phyloP scores from a whole-genome alignment of 30 jellyfish, hydroid and myxozoan genomes.

The Turritopsis dohrnii region DNA sequence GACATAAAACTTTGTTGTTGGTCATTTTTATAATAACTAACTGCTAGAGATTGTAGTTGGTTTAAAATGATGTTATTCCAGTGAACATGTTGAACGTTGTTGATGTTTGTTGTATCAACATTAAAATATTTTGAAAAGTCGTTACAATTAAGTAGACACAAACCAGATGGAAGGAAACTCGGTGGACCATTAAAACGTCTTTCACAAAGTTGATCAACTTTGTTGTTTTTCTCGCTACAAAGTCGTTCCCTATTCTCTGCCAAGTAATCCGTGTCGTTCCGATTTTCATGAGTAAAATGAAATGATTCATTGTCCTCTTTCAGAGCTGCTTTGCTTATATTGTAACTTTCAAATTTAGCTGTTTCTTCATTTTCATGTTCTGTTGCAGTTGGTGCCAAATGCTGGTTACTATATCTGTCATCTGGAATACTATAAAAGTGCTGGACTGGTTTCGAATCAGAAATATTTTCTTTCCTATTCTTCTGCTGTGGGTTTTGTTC shows the following conservation, averaged over 20 bases:
- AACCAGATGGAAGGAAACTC: neutral
- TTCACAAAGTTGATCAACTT: neutral
- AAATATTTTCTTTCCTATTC: neutral
- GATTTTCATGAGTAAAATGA: neutral
- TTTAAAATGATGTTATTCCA: neutral
- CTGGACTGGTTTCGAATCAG: neutral
- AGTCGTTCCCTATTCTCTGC: neutral
- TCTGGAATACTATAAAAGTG: neutral
- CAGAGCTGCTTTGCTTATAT: neutral
- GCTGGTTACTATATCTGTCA: neutral
- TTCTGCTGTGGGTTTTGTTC: neutral
- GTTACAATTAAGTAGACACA: neutral
- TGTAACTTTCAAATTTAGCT: neutral
- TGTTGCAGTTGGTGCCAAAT: neutral
- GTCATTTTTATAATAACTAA: neutral
- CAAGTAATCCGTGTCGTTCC: neutral
- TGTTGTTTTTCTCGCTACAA: neutral
- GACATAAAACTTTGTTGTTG: neutral
- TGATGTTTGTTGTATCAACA: neutral
- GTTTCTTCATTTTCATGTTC: neutral
- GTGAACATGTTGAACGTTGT: too few relatives aligned
- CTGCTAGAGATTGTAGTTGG: neutral
- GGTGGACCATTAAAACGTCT: neutral
- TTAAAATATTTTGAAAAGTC: neutral
- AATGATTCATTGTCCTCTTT: neutral